A percentile compares a stretch with the other conserved stretches of the same genome.
These are phyloP conservation scores for Cyphomyrus discorhynchus DNA, from an alignment of 2,113 vertebrate species.

Conservation along the genomic window DNA sequence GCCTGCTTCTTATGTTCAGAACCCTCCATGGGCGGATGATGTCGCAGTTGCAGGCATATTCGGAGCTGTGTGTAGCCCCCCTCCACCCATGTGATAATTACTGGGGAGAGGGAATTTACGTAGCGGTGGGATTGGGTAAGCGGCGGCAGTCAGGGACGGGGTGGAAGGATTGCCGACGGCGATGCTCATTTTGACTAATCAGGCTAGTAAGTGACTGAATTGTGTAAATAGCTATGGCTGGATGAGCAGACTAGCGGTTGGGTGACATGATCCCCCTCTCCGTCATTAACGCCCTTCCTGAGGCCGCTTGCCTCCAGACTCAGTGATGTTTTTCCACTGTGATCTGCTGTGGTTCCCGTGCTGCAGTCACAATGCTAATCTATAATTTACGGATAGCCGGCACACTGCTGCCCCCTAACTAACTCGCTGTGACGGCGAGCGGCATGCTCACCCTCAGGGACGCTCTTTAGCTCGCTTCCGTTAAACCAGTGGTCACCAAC, in stretches of 20 bases:
- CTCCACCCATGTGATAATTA: neutral
- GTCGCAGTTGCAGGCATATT: neutral
- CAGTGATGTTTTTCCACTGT: neutral
- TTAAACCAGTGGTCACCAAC: no score
- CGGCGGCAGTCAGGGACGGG: neutral
- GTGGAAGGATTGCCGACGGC: neutral
- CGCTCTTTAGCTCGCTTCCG: neutral
- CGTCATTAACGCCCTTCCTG: neutral
- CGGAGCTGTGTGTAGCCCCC: neutral
- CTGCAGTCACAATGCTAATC: neutral
- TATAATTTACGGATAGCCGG: neutral
- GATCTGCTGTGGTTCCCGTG: neutral
- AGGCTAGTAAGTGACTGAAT: neutral
- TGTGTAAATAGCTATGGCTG: neutral
- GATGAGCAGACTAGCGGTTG: neutral
- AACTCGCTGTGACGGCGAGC: neutral
- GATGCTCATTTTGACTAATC: neutral
- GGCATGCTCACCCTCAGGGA: neutral
- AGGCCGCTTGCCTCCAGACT: neutral
- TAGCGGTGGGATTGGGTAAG: neutral
- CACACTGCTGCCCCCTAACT: neutral
- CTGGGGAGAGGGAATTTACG: neutral
- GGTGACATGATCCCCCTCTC: neutral
- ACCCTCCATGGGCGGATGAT: neutral
- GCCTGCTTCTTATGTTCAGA: neutral